Evolutionary conservation across 1,140 invertebrate species (phyloP).

Genomic region (Trachymyrmex cornetzi): DNA sequence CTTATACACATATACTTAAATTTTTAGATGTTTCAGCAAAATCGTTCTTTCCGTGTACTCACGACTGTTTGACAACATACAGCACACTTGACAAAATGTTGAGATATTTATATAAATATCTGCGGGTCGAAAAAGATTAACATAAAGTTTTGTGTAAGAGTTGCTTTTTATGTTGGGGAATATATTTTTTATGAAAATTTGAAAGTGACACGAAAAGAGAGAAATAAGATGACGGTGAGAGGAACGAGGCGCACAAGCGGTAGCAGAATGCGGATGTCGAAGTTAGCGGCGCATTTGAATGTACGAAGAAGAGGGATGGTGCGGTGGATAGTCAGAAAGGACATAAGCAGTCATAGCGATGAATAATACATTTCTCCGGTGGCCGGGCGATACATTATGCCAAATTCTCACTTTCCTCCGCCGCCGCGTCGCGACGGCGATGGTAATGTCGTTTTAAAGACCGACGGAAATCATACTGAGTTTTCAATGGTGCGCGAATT

Average conservation of each 20-base stretch:
- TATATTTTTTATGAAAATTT: constrained; percentile 8
- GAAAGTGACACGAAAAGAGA: constrained; percentile 10
- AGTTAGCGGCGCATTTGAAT: constrained; percentile 59
- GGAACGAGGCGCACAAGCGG: not conserved
- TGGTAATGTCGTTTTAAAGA: constrained; percentile 59
- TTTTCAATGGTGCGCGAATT: constrained; percentile 62
- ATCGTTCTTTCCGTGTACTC: no score
- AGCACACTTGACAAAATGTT: not conserved
- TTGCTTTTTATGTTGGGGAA: constrained; percentile 10
- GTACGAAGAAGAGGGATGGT: not conserved
- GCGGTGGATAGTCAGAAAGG: not conserved
- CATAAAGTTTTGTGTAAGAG: not conserved
- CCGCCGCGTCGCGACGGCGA: not conserved
- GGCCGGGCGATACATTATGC: constrained; percentile 80
- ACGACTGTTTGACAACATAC: not conserved
- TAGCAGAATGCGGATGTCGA: constrained; percentile 15
- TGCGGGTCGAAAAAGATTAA: not conserved
- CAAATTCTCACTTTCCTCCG: constrained; percentile 55
- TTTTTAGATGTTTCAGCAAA: no score
- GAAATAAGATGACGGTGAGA: not conserved
- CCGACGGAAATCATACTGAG: constrained; percentile 47
- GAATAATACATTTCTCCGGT: constrained; percentile 82
- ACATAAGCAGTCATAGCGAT: constrained; percentile 67
- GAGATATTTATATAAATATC: not conserved
- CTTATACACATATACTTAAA: no score